Percentiles rank a stretch among this genome's conserved stretches.
These are phyloP conservation scores for Burhinus oedicnemus DNA, from an alignment of 2,113 vertebrate genomes.

Conservation along the genomic window DNA sequence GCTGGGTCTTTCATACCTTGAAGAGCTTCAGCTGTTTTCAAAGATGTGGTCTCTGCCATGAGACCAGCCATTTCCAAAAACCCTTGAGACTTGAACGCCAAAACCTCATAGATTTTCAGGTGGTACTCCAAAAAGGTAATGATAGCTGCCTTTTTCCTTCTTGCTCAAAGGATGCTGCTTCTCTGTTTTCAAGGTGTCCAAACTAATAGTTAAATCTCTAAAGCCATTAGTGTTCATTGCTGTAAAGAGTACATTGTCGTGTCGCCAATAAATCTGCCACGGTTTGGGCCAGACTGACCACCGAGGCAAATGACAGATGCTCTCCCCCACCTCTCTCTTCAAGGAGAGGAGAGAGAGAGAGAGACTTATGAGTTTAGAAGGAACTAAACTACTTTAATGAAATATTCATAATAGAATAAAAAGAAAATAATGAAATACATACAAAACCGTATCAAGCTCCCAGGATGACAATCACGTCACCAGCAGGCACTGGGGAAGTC, in stretches of 20 bases:
- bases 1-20: not conserved
- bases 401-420: no score
- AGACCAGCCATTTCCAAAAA: not conserved
- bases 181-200: not conserved
- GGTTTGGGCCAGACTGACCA: no score
- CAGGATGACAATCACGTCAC: no score
- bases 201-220: not conserved
- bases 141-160: not conserved
- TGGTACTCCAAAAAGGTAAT: not conserved
- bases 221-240: not conserved
- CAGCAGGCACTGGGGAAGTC: no score
- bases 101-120: not conserved
- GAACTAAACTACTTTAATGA: no score
- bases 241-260: not conserved
- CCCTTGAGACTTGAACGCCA: not conserved
- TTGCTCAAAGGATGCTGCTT: not conserved
- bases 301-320: no score
- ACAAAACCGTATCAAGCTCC: no score
- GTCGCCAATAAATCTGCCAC: no score
- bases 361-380: no score
- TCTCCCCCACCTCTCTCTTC: no score
- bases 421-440: no score
- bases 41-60: not conserved
- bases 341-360: no score
- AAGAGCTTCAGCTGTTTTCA: not conserved